A percentile compares a stretch with the other conserved stretches of the same genome.
phyloP scores from a whole-genome alignment of 1,140 invertebrate species.

The Hetaerina americana region DNA sequence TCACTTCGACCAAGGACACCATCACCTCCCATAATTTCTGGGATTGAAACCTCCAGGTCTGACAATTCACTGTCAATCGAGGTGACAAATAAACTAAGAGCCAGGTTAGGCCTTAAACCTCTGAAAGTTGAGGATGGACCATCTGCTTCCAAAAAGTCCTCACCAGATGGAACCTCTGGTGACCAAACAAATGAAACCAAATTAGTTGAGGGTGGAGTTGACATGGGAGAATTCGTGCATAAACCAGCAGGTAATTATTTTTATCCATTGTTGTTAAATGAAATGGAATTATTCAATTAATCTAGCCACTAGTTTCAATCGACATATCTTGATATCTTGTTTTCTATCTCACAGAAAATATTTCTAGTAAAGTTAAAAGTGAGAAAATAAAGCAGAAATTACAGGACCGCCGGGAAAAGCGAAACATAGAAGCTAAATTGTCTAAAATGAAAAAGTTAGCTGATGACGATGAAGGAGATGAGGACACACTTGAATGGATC shows the following conservation, averaged over 20 bases:
- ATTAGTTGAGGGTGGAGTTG: conserved; percentile 35
- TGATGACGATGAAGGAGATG: conserved; percentile 49
- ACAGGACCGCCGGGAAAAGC: conserved; percentile 59
- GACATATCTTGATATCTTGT: conserved; percentile 7
- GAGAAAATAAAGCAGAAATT: conserved; percentile 79
- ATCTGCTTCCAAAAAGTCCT: conserved; percentile 21
- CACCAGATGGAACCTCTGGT: conserved; percentile 1
- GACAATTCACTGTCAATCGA: conserved; percentile 57
- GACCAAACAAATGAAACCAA: conserved; percentile 26
- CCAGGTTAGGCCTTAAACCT: conserved; percentile 88
- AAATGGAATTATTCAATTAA: no score
- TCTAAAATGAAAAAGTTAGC: conserved; percentile 51
- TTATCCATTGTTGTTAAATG: not conserved
- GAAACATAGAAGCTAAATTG: conserved; percentile 62
- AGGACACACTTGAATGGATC: conserved; percentile 67
- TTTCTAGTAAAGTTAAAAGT: conserved; percentile 54
- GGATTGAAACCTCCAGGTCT: conserved; percentile 25
- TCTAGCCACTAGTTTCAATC: not conserved
- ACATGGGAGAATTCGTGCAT: conserved; percentile 84
- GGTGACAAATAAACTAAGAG: conserved; percentile 82
- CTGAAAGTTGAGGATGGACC: conserved; percentile 52
- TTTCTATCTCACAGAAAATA: conserved; percentile 40
- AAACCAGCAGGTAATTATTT: conserved; percentile 53
- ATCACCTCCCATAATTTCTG: not conserved
- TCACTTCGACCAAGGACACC: conserved; percentile 18